Evolutionary conservation across 1,140 invertebrate species (phyloP).

Genomic region (Temnothorax nylanderi): DNA sequence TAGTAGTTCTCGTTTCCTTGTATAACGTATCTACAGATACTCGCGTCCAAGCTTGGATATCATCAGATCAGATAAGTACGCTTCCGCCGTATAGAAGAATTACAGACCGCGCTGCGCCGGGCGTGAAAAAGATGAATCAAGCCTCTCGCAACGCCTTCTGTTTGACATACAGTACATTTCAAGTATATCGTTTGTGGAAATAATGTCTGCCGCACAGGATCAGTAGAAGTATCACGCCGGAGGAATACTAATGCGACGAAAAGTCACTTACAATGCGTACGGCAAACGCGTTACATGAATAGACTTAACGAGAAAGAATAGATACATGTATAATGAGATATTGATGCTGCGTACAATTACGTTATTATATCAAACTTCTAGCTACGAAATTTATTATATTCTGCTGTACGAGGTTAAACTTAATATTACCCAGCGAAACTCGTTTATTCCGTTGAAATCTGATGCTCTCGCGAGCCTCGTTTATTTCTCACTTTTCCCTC

Average conservation of each 20-base stretch:
- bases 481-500: background rate
- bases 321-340: constrained; percentile 3
- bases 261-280: constrained; percentile 21
- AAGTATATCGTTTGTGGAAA: constrained; percentile 55
- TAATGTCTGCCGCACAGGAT: constrained; percentile 52
- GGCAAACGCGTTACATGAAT: constrained; percentile 9
- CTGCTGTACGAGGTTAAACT: background rate
- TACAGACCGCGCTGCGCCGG: constrained; percentile 45
- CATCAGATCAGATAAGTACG: constrained; percentile 53
- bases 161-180: constrained; percentile 60
- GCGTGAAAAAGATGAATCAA: constrained; percentile 65
- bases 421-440: background rate
- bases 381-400: background rate
- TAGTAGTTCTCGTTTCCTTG: background rate
- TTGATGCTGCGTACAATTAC: constrained; percentile 9
- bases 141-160: constrained; percentile 19
- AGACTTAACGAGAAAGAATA: constrained; percentile 17
- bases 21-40: constrained; percentile 15
- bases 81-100: constrained; percentile 52
- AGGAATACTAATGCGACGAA: constrained; percentile 62
- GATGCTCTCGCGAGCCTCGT: background rate
- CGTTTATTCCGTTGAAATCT: background rate
- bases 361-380: background rate
- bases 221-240: constrained; percentile 36
- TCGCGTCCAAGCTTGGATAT: constrained; percentile 26